Percentiles rank a stretch among this genome's conserved stretches.
Conservation (phyloP, 2,888 invertebrate species). For the Stratiomys singularior region DNA sequence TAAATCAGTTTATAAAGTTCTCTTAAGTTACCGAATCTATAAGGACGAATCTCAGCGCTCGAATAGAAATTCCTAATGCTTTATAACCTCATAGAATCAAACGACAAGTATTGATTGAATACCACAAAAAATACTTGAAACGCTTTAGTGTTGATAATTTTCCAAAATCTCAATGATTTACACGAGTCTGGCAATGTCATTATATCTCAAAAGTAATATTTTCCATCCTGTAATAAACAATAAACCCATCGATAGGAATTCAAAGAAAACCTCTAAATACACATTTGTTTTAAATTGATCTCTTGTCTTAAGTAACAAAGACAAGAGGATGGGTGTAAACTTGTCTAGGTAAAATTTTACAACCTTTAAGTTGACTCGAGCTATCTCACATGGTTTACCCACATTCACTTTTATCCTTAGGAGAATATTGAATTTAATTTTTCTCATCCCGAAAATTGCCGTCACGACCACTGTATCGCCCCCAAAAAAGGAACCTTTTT, state of each 20-base stretch:
- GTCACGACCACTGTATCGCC: background rate
- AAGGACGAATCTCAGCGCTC: too few species aligned
- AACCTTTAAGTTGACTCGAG: too few species aligned
- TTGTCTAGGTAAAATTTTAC: background rate
- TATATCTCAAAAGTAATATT: background rate
- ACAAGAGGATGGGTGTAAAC: background rate
- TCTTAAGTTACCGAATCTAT: too few species aligned
- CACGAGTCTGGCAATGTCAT: background rate
- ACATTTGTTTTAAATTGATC: slow-evolving; percentile 40
- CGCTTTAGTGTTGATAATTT: too few species aligned
- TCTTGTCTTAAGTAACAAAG: background rate
- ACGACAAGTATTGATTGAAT: too few species aligned
- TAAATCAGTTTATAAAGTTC: too few species aligned
- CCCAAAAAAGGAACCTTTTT: background rate
- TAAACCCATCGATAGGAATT: background rate
- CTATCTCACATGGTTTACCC: too few species aligned
- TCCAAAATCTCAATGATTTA: too few species aligned
- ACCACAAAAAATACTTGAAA: too few species aligned
- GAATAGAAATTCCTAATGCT: too few species aligned
- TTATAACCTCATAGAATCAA: too few species aligned
- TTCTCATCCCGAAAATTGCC: background rate
- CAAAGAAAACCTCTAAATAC: background rate
- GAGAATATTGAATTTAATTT: background rate
- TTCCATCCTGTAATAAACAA: background rate
- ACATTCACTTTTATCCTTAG: background rate